Base-by-base conservation (phyloP, 2,113 vertebrate genomes). In the Holacanthus passer region DNA sequence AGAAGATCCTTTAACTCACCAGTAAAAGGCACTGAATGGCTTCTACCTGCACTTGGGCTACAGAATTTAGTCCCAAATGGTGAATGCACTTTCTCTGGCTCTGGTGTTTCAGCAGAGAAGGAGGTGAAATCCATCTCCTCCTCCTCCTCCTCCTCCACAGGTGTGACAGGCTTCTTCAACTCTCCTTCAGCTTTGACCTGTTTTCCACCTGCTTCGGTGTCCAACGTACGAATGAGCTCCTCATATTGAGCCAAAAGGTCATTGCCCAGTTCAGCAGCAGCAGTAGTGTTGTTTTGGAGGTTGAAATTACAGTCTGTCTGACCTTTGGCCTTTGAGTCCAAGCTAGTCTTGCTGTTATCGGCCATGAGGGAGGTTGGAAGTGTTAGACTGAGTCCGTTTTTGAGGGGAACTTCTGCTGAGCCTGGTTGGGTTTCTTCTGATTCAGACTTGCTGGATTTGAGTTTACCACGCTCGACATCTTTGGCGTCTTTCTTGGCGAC, bases 201-300 rank as follows among this genome's bases (percentile, higher is more conserved):
- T 83, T 93, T 94, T 73, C 79, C 83, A 69, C 71, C 75, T 0
- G 88, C 48, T 47, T 93, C 94, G 0, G 93, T 89, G 83, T 95
- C 96, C 88, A 99, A 89, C 11, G 96, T 96, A 67, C 95, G 95
- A 77, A 99, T 96, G 76, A 99, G 96, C 68, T 96, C 97, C 85
- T 99, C 96, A 22, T 96, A 99, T 85, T 97, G 96, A 43, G 95
- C 90, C 62, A 97, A 91, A 58, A 99, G 94, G 89, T 99, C 97
- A 0, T 96, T 95, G 0, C 94, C 88, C 50, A 94, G 78, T 7
- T 93, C 92, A 12, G 94, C 92, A 4, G 92, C 79, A 50, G 94
- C 92, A 3, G 92, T 77, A 45, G 77, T 82, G 13, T 85, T 12
- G 14, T 20, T 87, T 8, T 55, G 84, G 27, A 73, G 73, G 67